Base-by-base conservation (phyloP, 1,140 invertebrate genomes). In the Ostrea denselamellosa region DNA sequence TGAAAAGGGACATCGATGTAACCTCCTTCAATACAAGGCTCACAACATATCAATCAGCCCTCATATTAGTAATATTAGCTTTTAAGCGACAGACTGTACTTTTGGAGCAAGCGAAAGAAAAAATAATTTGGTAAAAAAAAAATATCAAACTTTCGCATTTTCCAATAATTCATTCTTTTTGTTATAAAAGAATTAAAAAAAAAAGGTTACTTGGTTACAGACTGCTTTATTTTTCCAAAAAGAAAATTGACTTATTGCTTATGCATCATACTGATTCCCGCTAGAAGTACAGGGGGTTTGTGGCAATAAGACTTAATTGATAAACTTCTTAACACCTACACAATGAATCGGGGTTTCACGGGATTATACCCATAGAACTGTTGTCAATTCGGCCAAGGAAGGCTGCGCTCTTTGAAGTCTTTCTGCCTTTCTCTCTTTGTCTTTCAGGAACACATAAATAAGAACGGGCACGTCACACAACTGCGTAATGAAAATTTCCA, bases 401-500 rank as follows among this genome's bases (percentile, higher is more conserved):
- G 68, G 28, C 25, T 7, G 28, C 2, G 14, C 28, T 34, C 68
- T 77, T 77, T 77, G 68, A 77, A 77, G 68, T 77, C 12, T 77
- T 77, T 77, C 68, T 28, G 22, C 56, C 56, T 62, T 62, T 62
- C 56, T 62, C 68, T 77, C 68, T 77, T 77, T 77, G 25, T 77
- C 14, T 77, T 34, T 25, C 68, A 17, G 68, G 68, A 28, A 77
- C 68, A 77, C 68, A 77, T 77, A 77, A 77, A 77, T 77, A 77
- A 77, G 14, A 34, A 17, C 14, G 28, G 25, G 68, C 22, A 34
- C 68, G 68, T 77, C 68, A 77, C 68, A 28, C 68, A 28, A 34
- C 68, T 34, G 68, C 25, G 68, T 77, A 77, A 77, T 77, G 68
- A 77, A 34, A 77, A 77, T 28, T 77, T 77, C 28, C 68, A 77